phyloP scores from a whole-genome alignment of 2,797 vertebrate species.

The Premnoplex brunnescens region DNA sequence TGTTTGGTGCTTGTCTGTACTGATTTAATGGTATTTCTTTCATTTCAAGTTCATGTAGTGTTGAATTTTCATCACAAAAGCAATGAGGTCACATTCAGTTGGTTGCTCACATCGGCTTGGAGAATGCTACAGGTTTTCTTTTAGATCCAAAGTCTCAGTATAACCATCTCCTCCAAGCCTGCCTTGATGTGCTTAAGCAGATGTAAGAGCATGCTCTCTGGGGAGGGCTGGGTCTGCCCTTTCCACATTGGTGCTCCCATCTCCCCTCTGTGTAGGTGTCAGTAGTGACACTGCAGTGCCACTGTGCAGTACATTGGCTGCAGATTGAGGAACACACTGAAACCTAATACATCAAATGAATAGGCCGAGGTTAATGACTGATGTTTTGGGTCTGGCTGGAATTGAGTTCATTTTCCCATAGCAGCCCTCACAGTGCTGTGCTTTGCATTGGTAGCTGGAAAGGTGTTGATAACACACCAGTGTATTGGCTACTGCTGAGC shows the following conservation, averaged over 20 bases:
- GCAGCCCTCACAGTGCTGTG: neutral
- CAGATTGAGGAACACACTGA: neutral
- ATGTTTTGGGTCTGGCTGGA: neutral
- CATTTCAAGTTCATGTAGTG: neutral
- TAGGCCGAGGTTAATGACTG: neutral
- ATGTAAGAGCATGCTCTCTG: rapidly evolving
- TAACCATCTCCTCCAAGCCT: neutral
- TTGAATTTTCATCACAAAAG: neutral
- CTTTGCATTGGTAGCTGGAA: neutral
- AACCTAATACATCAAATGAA: neutral
- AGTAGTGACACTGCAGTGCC: neutral
- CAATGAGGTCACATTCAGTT: neutral
- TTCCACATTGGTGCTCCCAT: neutral
- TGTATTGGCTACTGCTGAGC: neutral
- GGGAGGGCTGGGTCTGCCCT: neutral
- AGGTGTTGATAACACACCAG: neutral
- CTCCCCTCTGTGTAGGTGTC: neutral
- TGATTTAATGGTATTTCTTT: neutral
- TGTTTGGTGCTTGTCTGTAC: neutral
- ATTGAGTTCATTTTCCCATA: neutral
- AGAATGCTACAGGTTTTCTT: neutral
- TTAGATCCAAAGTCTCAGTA: neutral
- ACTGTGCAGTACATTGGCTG: rapidly evolving
- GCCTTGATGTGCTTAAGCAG: neutral
- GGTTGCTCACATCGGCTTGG: neutral